Conservation (phyloP, 2,113 vertebrate species). For the Tyrannus savana region DNA sequence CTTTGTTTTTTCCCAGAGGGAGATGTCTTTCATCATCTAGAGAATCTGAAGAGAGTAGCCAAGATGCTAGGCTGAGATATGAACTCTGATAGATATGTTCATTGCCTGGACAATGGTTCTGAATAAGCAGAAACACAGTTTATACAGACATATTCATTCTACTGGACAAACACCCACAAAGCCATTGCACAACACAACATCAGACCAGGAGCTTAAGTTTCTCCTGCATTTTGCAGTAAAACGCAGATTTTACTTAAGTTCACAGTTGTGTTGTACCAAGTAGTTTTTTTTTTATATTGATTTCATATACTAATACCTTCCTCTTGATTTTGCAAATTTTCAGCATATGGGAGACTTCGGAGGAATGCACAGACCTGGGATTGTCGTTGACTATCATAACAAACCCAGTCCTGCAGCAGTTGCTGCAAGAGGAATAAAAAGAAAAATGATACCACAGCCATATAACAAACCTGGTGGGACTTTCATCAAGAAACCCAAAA, state of each 20-base stretch:
- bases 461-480: conserved; percentile 79
- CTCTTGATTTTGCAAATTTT: conserved; percentile 75
- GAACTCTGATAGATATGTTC: conserved; percentile 29
- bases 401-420: conserved; percentile 78
- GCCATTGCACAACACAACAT: conserved; percentile 25
- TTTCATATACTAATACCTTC: conserved; percentile 60
- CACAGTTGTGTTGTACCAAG: conserved; percentile 28
- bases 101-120: conserved; percentile 68
- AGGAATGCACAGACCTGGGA: conserved; percentile 80
- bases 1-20: background rate
- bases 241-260: conserved; percentile 43
- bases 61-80: conserved; percentile 36
- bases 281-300: conserved; percentile 37
- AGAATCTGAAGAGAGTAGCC: conserved; percentile 72
- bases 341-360: conserved; percentile 84
- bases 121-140: conserved; percentile 74
- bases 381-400: conserved; percentile 81
- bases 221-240: conserved; percentile 50
- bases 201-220: conserved; percentile 46
- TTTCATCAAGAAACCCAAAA: conserved; percentile 84
- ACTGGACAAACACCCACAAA: conserved; percentile 35
- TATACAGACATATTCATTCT: conserved; percentile 22
- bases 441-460: conserved; percentile 81
- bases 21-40: conserved; percentile 10
- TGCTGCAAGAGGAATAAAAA: conserved; percentile 84